These are phyloP conservation scores for Sesamia nonagrioides DNA, from an alignment of 1,140 invertebrate genomes.

Conservation along the genomic window DNA sequence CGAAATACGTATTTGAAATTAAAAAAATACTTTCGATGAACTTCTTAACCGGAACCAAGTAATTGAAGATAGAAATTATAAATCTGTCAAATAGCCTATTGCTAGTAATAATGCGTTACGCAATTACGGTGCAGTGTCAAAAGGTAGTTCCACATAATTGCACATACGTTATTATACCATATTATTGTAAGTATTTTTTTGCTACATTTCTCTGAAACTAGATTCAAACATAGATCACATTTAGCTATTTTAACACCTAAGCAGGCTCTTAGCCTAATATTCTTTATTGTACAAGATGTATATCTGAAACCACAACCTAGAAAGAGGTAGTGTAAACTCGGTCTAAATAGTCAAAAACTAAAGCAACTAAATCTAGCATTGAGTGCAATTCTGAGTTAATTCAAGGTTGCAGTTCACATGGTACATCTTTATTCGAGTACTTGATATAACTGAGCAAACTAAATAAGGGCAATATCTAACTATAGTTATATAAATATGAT, in stretches of 20 bases:
- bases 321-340: background rate
- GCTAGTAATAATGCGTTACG: too few species aligned
- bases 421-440: conserved; percentile 7
- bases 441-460: background rate
- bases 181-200: background rate
- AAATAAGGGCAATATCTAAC: background rate
- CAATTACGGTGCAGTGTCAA: background rate
- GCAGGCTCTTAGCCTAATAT: background rate
- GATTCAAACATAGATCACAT: conserved; percentile 6
- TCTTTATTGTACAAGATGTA: conserved; percentile 4
- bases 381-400: conserved; percentile 7
- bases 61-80: too few species aligned
- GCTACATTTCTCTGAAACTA: background rate
- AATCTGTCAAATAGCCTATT: too few species aligned
- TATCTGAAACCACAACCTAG: conserved; percentile 10
- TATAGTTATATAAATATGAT: background rate
- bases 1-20: too few species aligned
- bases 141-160: background rate
- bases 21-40: too few species aligned
- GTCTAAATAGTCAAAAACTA: background rate
- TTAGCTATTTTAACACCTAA: conserved; percentile 17
- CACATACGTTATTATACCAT: too few species aligned
- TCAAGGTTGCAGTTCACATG: conserved; percentile 18
- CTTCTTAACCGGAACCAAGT: too few species aligned
- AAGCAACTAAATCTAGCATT: conserved; percentile 7